These are phyloP conservation scores for Lithobates sylvaticus DNA, from an alignment of 2,797 vertebrate genomes.

Conservation along the genomic window DNA sequence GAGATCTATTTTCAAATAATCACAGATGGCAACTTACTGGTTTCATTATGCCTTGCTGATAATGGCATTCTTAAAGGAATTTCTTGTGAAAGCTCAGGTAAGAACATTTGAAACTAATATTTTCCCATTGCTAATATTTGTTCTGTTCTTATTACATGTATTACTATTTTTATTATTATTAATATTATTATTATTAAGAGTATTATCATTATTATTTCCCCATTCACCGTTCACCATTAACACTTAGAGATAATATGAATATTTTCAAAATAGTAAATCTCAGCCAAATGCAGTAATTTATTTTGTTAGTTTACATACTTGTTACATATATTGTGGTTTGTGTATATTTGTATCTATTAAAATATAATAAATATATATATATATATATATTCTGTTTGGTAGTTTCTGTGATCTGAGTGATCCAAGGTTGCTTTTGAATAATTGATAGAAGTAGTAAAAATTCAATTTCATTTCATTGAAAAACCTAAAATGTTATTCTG, in stretches of 20 bases:
- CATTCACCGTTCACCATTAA: too few species aligned
- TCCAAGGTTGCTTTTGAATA: not conserved
- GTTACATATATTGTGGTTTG: not conserved
- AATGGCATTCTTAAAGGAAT: constrained; percentile 17
- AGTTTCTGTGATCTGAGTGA: not conserved
- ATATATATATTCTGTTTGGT: not conserved
- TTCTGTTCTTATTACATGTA: not conserved
- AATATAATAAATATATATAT: not conserved
- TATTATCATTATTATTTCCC: not conserved
- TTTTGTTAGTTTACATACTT: not conserved
- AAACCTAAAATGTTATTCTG: not conserved
- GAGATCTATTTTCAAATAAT: not conserved
- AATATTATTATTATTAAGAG: not conserved
- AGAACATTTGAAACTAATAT: not conserved
- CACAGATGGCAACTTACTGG: constrained; percentile 29
- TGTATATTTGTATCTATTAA: not conserved
- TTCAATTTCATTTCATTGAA: constrained; percentile 9
- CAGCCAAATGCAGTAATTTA: not conserved
- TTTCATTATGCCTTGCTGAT: not conserved
- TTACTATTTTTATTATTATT: not conserved
- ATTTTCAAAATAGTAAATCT: not conserved
- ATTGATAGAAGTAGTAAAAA: constrained; percentile 15
- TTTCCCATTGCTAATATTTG: not conserved
- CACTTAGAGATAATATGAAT: not conserved
- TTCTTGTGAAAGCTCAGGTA: constrained; percentile 51